Evolutionary conservation across 2,113 vertebrate genomes (phyloP).

Genomic region (Psephotus haematonotus): DNA sequence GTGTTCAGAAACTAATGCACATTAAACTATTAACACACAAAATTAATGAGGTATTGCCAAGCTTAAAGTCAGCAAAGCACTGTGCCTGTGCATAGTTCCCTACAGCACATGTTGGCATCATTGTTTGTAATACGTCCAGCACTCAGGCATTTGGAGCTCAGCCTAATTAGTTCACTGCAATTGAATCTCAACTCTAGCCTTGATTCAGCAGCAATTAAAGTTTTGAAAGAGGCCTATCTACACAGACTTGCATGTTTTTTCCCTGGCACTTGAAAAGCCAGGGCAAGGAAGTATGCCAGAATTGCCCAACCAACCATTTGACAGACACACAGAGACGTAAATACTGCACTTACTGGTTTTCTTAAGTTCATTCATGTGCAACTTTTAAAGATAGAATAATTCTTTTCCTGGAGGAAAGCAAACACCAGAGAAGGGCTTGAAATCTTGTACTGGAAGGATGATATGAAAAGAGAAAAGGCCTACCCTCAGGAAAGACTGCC

Average conservation of each 20-base stretch:
- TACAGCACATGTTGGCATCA: neutral
- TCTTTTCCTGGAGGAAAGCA: conserved; percentile 17
- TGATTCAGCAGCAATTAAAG: neutral
- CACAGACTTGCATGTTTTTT: neutral
- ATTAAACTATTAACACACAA: conserved; percentile 36
- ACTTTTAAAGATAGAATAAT: neutral
- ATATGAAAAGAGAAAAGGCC: neutral
- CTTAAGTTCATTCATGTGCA: conserved; percentile 14
- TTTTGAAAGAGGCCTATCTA: conserved; percentile 35
- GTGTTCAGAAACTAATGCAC: neutral
- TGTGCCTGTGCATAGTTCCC: neutral
- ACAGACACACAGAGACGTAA: neutral
- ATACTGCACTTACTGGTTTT: neutral
- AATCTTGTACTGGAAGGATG: neutral
- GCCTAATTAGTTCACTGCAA: conserved; percentile 61
- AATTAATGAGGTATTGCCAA: conserved; percentile 38
- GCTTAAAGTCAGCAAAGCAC: conserved; percentile 10
- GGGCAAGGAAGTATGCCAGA: neutral
- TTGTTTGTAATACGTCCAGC: neutral
- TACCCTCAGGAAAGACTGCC: neutral
- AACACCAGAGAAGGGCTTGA: neutral
- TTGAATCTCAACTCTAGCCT: conserved; percentile 30
- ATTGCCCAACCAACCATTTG: conserved; percentile 28
- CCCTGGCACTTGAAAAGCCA: neutral
- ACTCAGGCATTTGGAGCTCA: neutral